Base-by-base conservation (phyloP, 2,113 vertebrate genomes). In the Phylloscopus trochilus region DNA sequence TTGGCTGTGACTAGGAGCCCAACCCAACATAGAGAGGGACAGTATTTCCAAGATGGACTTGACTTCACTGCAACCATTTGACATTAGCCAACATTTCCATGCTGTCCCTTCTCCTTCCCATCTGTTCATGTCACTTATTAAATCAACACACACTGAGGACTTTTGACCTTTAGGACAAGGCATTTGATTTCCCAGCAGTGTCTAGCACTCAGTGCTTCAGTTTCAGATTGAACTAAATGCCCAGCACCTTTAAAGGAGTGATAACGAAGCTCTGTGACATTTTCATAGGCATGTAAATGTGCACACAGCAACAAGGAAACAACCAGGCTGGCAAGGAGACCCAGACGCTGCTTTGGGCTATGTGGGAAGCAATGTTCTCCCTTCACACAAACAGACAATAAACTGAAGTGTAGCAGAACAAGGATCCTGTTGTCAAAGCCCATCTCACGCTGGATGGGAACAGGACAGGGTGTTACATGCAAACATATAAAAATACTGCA, bases 361-460 rank as follows among this genome's bases (percentile, higher is more conserved):
- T 8, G 89, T 94, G 94, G 91, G 94, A 90, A 89, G 91, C 35
- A 93, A 6, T 4, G 49, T 68, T 90, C 76, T 89, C 76, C 91
- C 94, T 89, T 92, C 94, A 62, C 2, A 3, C 21, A 74, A 83
- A 73, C 52, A 70, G 68, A 93, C 96, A 97, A 97, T 95, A 80
- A 88, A 92, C 89, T 83, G n/a, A 83, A 90, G 86, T 1, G 15
- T 8, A 84, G 83, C 64, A 92, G 89, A 97, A 97, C 95, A 97
- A 97, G 89, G 91, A 91, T 89, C 39, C 83, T 72, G 44, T 94
- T 96, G 95, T 95, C 78, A 66, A 53, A 91, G 90, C 35, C 89
- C 62, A 87, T 79, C 28, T 58, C 66, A 79, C 74, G 41, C 69
- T 47, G 52, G 59, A 67, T 79, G 82, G 64, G 84, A 95, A 95